phyloP scores from a whole-genome alignment of 1,140 invertebrate species.

The Ectropis grisescens region DNA sequence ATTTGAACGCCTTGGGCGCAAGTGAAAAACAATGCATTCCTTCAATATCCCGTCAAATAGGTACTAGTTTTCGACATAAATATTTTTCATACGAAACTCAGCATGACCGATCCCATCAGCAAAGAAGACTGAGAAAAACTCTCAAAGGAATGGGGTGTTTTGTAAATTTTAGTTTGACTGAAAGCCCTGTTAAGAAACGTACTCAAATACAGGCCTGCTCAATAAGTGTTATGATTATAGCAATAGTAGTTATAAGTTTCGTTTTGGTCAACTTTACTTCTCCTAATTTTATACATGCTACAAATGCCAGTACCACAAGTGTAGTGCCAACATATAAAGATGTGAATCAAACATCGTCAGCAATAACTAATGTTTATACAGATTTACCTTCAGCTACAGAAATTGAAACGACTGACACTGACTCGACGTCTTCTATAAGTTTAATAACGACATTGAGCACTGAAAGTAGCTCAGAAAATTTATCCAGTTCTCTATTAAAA shows the following conservation, averaged over 20 bases:
- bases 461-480: no score
- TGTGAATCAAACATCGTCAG: conserved; percentile 37
- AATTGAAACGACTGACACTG: conserved; percentile 6
- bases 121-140: conserved; percentile 53
- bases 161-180: conserved; percentile 51
- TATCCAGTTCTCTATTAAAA: conserved; percentile 25
- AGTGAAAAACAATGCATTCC: conserved; percentile 36
- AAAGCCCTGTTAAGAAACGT: conserved; percentile 51
- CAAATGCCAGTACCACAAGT: conserved; percentile 44
- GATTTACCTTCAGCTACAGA: conserved; percentile 14
- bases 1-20: conserved; percentile 3
- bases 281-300: conserved; percentile 37
- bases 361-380: conserved; percentile 27
- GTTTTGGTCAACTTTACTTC: conserved; percentile 58
- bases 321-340: conserved; percentile 49
- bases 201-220: conserved; percentile 62
- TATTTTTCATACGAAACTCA: conserved; percentile 40
- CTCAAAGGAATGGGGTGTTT: conserved; percentile 60
- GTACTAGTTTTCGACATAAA: conserved; percentile 41
- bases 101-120: conserved; percentile 21
- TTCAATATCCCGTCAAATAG: conserved; percentile 59
- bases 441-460: neutral
- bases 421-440: conserved; percentile 7
- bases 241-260: conserved; percentile 60
- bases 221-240: conserved; percentile 62